These are phyloP conservation scores for Cephus runcator DNA, from an alignment of 2,888 invertebrate genomes.

Conservation along the genomic window DNA sequence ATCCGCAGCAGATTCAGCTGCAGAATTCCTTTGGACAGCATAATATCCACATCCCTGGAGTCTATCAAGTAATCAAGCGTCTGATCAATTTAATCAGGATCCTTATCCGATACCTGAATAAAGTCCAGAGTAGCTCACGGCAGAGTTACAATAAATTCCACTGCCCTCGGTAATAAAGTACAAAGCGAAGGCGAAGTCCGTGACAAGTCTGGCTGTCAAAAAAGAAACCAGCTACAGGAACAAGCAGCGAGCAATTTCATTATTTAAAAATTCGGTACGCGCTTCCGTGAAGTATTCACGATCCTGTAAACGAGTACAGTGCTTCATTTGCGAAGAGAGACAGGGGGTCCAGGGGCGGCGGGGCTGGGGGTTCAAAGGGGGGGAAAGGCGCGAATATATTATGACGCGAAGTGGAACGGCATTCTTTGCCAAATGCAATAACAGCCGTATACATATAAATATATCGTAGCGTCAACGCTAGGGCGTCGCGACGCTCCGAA, in stretches of 20 bases:
- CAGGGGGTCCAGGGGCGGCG: not conserved
- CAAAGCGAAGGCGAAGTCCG: not conserved
- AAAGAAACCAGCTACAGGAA: not conserved
- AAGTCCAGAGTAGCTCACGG: not conserved
- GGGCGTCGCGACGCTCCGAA: not conserved
- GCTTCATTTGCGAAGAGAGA: not conserved
- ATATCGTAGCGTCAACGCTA: not conserved
- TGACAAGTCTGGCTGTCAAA: not conserved
- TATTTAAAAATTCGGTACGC: not conserved
- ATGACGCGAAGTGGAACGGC: constrained; percentile 36
- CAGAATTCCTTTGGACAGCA: not conserved
- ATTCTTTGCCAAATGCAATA: constrained; percentile 44
- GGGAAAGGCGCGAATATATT: constrained; percentile 32
- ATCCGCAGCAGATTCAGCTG: not conserved
- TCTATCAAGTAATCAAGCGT: not conserved
- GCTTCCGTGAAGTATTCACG: not conserved
- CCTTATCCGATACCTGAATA: not conserved
- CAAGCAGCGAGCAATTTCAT: not conserved
- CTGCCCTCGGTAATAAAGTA: not conserved
- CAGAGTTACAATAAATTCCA: not conserved
- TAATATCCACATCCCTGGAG: not conserved
- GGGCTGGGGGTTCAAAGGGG: not conserved
- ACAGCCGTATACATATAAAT: constrained; percentile 26
- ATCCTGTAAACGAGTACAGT: not conserved
- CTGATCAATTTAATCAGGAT: not conserved